phyloP scores from a whole-genome alignment of 2,888 invertebrate genomes.

The Papilio gigon region DNA sequence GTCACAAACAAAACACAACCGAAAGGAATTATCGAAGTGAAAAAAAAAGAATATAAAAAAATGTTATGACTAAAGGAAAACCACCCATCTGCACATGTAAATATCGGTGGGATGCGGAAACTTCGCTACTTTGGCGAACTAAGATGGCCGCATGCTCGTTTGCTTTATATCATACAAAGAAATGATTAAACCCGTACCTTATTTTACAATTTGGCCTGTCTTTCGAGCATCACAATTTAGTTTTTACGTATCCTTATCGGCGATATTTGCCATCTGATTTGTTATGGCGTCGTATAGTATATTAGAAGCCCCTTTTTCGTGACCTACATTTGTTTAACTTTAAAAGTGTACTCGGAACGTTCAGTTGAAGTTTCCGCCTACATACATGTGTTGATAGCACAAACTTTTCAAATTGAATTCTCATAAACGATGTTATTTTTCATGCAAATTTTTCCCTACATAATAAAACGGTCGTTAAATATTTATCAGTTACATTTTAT shows the following conservation, averaged over 20 bases:
- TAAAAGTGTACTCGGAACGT: conserved; percentile 53
- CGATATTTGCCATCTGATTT: conserved; percentile 3
- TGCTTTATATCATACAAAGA: too few relatives aligned
- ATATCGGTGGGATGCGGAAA: too few relatives aligned
- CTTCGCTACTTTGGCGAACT: too few relatives aligned
- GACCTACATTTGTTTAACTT: conserved; percentile 57
- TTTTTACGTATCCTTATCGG: neutral
- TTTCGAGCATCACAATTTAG: too few relatives aligned
- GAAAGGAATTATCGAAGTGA: too few relatives aligned
- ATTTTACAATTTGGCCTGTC: too few relatives aligned
- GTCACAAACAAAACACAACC: neutral
- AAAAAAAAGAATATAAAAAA: too few relatives aligned
- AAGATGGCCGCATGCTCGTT: too few relatives aligned
- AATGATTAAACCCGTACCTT: too few relatives aligned
- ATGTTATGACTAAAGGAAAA: too few relatives aligned
- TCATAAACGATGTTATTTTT: conserved; percentile 42
- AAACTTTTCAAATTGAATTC: conserved; percentile 26
- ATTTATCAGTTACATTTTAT: too few relatives aligned
- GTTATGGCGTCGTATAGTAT: conserved; percentile 37
- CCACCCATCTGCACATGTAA: too few relatives aligned
- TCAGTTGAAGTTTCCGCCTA: conserved; percentile 55
- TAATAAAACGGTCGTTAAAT: neutral
- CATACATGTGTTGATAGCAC: conserved; percentile 21
- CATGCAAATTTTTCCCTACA: neutral
- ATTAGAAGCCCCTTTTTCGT: conserved; percentile 53